Evolutionary conservation across 2,113 vertebrate genomes (phyloP).

Genomic region (Nicator chloris): DNA sequence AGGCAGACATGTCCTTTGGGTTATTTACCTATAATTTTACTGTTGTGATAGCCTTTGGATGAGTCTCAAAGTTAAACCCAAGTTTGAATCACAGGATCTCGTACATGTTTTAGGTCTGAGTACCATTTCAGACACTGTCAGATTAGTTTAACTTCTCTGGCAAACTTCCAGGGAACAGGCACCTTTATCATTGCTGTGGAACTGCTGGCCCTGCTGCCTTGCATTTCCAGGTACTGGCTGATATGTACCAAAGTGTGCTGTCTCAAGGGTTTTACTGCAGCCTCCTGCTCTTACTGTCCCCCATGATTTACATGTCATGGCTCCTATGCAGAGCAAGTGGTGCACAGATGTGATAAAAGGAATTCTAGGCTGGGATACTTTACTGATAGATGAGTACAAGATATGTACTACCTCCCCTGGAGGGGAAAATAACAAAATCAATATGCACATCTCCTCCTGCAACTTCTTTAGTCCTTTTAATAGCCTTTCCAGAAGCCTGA

Average conservation of each 20-base stretch:
- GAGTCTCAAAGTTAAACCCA: neutral
- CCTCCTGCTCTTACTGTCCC: neutral
- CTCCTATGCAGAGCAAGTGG: neutral
- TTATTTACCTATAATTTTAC: neutral
- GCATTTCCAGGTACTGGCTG: neutral
- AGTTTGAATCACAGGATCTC: neutral
- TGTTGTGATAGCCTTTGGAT: neutral
- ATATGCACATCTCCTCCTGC: neutral
- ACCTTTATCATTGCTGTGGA: neutral
- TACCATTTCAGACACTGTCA: neutral
- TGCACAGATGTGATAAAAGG: neutral
- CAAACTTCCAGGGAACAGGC: neutral
- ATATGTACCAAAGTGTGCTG: neutral
- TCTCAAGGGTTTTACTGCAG: neutral
- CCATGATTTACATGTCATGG: neutral
- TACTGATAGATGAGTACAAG: neutral
- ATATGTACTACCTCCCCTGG: neutral
- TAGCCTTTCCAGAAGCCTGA: neutral
- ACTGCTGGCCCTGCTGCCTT: neutral
- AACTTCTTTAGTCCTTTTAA: neutral
- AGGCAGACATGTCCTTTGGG: accelerated
- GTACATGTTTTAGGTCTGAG: neutral
- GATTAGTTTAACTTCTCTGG: neutral
- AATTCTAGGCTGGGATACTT: neutral
- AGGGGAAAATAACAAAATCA: neutral